Evolutionary conservation across 2,797 vertebrate species (phyloP).

Genomic region (Rhinophrynus dorsalis): DNA sequence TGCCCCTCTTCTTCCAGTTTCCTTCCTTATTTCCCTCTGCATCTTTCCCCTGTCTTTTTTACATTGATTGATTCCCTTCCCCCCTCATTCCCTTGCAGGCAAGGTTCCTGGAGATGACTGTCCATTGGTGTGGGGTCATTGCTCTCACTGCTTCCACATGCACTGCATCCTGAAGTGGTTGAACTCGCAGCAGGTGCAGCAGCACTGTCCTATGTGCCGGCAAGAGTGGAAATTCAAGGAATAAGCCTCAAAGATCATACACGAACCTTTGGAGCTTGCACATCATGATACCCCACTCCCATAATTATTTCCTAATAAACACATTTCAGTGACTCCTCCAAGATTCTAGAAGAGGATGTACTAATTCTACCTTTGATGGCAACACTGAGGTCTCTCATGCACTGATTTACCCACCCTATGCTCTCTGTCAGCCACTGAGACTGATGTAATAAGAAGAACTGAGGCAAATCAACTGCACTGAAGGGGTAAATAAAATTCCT

Average conservation of each 20-base stretch:
- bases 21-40: not conserved
- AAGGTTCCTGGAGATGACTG: constrained; percentile 96
- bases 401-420: too few relatives aligned
- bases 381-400: too few relatives aligned
- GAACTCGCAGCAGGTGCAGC: constrained; percentile 95
- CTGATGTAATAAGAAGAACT: too few relatives aligned
- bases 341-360: too few relatives aligned
- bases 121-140: constrained; percentile 97
- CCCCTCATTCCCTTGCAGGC: constrained; percentile 79
- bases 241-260: constrained; percentile 59
- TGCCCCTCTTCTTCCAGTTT: not conserved
- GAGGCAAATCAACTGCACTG: too few relatives aligned
- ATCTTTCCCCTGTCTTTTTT: not conserved
- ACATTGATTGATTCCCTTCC: not conserved
- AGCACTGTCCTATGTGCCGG: constrained; percentile 97
- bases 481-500: too few relatives aligned
- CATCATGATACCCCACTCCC: too few relatives aligned
- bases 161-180: constrained; percentile 99
- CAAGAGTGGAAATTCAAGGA: constrained; percentile 98
- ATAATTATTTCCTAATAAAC: not conserved
- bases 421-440: too few relatives aligned
- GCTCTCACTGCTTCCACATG: constrained; percentile 98
- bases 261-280: not conserved
- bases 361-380: too few relatives aligned
- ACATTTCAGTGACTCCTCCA: too few relatives aligned